Percentiles rank a stretch among this genome's conserved stretches.
Evolutionary conservation across 2,888 invertebrate species (phyloP).

Genomic region (Tenthredo scrophulariae): DNA sequence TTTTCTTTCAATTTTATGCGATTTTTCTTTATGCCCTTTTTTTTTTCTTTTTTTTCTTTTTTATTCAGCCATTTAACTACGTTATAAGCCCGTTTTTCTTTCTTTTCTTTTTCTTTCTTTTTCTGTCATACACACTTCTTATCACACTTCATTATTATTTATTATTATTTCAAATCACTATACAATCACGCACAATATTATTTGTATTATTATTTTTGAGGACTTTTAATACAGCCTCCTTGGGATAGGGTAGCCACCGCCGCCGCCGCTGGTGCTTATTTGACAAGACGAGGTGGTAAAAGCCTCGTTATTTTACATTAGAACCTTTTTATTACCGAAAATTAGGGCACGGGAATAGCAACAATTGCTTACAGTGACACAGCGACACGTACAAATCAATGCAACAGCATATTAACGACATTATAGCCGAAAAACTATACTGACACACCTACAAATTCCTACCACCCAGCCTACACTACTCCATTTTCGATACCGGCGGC

Average conservation of each 20-base stretch:
- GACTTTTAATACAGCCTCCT: slow-evolving; percentile 9
- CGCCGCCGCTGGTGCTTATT: slow-evolving; percentile 68
- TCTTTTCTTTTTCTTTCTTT: background rate
- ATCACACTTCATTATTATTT: slow-evolving; percentile 3
- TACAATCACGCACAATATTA: slow-evolving; percentile 11
- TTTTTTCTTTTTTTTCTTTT: background rate
- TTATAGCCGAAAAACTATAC: slow-evolving; percentile 82
- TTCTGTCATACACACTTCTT: background rate
- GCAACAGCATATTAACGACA: slow-evolving; percentile 82
- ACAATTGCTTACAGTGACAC: slow-evolving; percentile 81
- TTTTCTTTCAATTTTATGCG: background rate
- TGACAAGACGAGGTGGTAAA: slow-evolving; percentile 70
- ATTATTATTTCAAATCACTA: slow-evolving; percentile 24
- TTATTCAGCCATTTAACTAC: too few relatives aligned
- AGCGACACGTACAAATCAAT: slow-evolving; percentile 80
- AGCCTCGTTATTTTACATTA: slow-evolving; percentile 79
- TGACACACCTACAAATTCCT: slow-evolving; percentile 89
- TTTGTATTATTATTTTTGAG: background rate
- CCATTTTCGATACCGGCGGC: slow-evolving; percentile 86
- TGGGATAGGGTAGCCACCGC: slow-evolving; percentile 12
- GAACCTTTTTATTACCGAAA: slow-evolving; percentile 83
- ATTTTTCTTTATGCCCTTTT: background rate
- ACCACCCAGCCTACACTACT: slow-evolving; percentile 85
- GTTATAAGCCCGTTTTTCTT: background rate
- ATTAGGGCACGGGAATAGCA: slow-evolving; percentile 80